A percentile compares a stretch with the other conserved stretches of the same genome.
These are phyloP conservation scores for Drosophila eohydei DNA, from an alignment of 2,888 invertebrate genomes.

Conservation along the genomic window DNA sequence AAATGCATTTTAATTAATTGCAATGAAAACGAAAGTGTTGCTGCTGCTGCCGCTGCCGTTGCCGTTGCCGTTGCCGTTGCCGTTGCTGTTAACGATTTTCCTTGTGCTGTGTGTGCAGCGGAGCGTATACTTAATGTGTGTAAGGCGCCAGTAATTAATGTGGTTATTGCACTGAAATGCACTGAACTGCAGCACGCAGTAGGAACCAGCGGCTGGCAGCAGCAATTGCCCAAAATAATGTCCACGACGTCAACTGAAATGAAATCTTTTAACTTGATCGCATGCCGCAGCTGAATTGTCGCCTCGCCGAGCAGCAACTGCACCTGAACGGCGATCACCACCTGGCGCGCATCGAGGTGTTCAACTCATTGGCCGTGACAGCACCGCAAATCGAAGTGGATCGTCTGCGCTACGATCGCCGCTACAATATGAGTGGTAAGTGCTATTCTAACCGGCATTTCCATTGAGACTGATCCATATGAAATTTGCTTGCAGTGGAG, in stretches of 20 bases:
- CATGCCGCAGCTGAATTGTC: constrained; percentile 84
- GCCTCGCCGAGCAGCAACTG: constrained; percentile 77
- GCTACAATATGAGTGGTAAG: constrained; percentile 84
- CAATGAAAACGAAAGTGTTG: constrained; percentile 77
- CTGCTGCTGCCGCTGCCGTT: constrained; percentile 2
- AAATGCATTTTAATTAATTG: constrained; percentile 70
- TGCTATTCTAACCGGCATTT: background rate
- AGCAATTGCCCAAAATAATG: constrained; percentile 42
- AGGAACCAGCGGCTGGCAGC: constrained; percentile 14
- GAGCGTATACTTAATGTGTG: constrained; percentile 51
- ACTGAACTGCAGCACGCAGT: constrained; percentile 72
- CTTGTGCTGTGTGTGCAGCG: constrained; percentile 38
- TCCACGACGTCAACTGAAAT: constrained; percentile 22
- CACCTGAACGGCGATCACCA: constrained; percentile 82
- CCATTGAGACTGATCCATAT: background rate
- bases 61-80: constrained; percentile 16
- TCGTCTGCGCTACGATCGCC: constrained; percentile 81
- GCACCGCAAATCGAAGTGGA: constrained; percentile 92
- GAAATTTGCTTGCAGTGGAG: constrained; percentile 71
- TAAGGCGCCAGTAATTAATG: constrained; percentile 71
- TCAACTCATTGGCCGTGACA: constrained; percentile 92
- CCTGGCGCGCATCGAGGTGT: constrained; percentile 88
- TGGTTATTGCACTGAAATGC: constrained; percentile 82
- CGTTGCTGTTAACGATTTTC: background rate
- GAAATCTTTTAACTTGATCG: constrained; percentile 31